Evolutionary conservation across 37 sponge, comb jelly and placozoan species (phyloP), one percentile per base, ranked within the genome.

Genomic region (Halisarca cf. caerulea): DNA sequence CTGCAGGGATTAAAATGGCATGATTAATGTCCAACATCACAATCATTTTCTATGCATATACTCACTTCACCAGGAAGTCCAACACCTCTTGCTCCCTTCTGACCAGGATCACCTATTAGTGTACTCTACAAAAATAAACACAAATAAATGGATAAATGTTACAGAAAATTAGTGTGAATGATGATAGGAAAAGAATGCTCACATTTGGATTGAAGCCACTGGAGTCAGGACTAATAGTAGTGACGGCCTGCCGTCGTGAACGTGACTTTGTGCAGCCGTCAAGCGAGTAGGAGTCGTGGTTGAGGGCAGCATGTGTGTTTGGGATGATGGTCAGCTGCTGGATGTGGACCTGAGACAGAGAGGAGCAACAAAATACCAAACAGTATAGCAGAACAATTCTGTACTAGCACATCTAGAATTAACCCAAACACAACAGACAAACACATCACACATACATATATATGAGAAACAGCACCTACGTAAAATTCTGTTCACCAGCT

Each of bases 311-410:
- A 32, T 68, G 35, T 34, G 69, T 68, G 69, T 30, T 44, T 21
- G 77, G 77, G 5, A 74, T n/a, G 24, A 74, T 39, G 21, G 41
- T 44, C 0, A 74, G 43, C 25, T 74, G 77, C 15, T 74, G 77
- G 23, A 74, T n/a, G 5, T 32, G 30, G 25, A 74, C 36, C 77
- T 74, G 69, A 6, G 9, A 47, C 11, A 47, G 51, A 11, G 9
- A 47, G 51, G 11, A 11, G 11, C 6, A 11, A 47, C 51, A 47
- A 47, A 47, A 11, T 47, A 14, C 51, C 11, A 47, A 11, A n/a
- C n/a, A n/a, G n/a, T n/a, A n/a, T n/a, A n/a, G n/a, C n/a, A n/a
- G n/a, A n/a, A n/a, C n/a, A n/a, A n/a, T n/a, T n/a, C n/a, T n/a
- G n/a, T n/a, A n/a, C n/a, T n/a, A n/a, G n/a, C n/a, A n/a, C n/a